Base-by-base conservation (phyloP, 2,888 invertebrate genomes). In the Caenorhabditis sp. region DNA sequence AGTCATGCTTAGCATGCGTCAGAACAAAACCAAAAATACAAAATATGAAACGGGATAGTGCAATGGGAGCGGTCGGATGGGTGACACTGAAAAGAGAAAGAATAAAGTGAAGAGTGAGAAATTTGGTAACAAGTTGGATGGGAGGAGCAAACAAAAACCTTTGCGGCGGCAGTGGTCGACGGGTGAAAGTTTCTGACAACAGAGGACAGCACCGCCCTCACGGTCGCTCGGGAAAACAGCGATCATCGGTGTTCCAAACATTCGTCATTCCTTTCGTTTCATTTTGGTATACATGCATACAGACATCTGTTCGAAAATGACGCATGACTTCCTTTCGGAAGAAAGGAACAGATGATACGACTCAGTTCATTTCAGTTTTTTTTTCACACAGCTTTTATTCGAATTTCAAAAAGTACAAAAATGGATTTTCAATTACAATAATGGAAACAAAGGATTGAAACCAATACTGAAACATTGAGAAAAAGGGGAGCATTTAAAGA, bases 371-470 rank as follows among this genome's bases (percentile, higher is more conserved):
- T 11, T 24, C 47, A 47, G 9, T 55, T 11, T 11, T 20, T 26
- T 24, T 8, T 32, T 58, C 32, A 51, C 9, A 18, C 18, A 55
- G 44, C 4, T 22, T 71, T 64, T 64, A 64, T 71, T 56, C 62
- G 8, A 24, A n/a, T n/a, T n/a, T n/a, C n/a, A n/a, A n/a, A n/a
- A n/a, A n/a, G n/a, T n/a, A n/a, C n/a, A n/a, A n/a, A n/a, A n/a
- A n/a, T n/a, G n/a, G n/a, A n/a, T n/a, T n/a, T n/a, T n/a, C n/a
- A 26, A 44, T 61, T 55, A 44, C 51, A 9, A 56, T 56, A 72
- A 18, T 32, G 62, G 62, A 60, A 35, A 28, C 53, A 40, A 47
- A 24, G 47, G 61, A 55, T 55, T n/a, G 55, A 50, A 55, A 69
- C 55, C 61, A 68, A 77, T 61, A 53, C 18, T 32, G 53, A 32